A percentile compares a stretch with the other conserved stretches of the same genome.
These are phyloP conservation scores for Trachelus tabidus DNA, from an alignment of 2,888 invertebrate genomes.

Conservation along the genomic window DNA sequence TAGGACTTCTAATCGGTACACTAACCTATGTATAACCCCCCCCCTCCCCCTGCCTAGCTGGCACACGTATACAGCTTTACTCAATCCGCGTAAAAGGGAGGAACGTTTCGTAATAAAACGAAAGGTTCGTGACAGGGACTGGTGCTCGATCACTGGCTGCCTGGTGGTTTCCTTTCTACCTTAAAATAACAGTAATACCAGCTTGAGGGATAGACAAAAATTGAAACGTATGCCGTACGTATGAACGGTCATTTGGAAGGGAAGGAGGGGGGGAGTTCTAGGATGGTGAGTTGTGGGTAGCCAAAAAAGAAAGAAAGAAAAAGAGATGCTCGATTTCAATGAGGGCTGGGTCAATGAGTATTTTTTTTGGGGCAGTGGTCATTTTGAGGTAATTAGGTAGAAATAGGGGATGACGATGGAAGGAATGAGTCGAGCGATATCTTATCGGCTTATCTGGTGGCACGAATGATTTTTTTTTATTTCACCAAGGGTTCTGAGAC, in stretches of 20 bases:
- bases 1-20: background rate
- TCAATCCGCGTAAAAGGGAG: background rate
- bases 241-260: background rate
- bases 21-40: background rate
- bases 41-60: too few species aligned
- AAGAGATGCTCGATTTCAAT: background rate
- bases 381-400: background rate
- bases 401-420: background rate
- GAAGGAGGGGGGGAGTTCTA: background rate
- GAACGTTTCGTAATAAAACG: constrained; percentile 28
- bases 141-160: constrained; percentile 28
- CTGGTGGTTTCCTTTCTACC: background rate
- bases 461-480: background rate
- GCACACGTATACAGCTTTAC: background rate
- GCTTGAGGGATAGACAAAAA: constrained; percentile 25
- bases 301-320: background rate
- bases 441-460: background rate
- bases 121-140: constrained; percentile 28
- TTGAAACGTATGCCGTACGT: constrained; percentile 13
- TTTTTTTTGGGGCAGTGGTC: background rate
- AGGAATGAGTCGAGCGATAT: background rate
- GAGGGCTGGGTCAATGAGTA: background rate
- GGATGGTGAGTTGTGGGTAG: background rate
- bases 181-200: background rate
- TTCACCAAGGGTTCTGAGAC: background rate